Conservation (phyloP, 2,797 vertebrate genomes). For the Crypturellus tataupa region DNA sequence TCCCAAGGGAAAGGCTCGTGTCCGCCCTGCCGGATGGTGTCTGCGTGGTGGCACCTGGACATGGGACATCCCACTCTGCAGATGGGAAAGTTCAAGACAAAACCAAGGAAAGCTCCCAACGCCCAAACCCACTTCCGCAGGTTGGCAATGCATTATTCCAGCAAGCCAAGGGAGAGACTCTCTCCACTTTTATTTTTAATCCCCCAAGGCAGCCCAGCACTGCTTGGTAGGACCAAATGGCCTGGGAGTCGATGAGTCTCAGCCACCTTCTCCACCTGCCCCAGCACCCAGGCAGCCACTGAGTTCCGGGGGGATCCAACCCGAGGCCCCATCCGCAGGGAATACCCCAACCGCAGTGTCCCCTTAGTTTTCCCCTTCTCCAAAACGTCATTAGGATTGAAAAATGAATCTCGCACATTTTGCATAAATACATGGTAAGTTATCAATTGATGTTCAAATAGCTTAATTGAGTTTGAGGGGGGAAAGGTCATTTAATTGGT, state of each 20-base stretch:
- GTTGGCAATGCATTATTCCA: conserved; percentile 41
- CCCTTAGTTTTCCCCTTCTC: conserved; percentile 66
- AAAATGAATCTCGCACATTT: conserved; percentile 79
- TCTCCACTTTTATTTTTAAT: background rate
- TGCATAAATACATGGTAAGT: conserved; percentile 85
- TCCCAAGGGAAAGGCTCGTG: background rate
- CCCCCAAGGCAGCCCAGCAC: conserved; percentile 18
- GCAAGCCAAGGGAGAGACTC: conserved; percentile 26
- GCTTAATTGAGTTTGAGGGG: conserved; percentile 90
- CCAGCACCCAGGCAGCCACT: background rate
- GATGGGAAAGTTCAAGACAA: background rate
- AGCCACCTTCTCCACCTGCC: conserved; percentile 49
- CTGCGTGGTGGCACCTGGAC: background rate
- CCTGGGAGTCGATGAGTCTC: conserved; percentile 36
- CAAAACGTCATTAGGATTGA: conserved; percentile 72
- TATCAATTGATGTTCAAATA: conserved; percentile 87
- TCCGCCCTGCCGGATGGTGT: background rate
- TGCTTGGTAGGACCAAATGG: conserved; percentile 62
- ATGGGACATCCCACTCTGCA: background rate
- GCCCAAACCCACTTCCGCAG: background rate
- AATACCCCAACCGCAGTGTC: conserved; percentile 68
- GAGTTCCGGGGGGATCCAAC: background rate
- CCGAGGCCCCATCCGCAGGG: background rate
- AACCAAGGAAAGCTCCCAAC: background rate
- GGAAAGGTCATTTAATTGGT: conserved; percentile 93